A percentile compares a stretch with the other conserved stretches of the same genome.
These are phyloP conservation scores for Cataglyphis rosenhaueri DNA, from an alignment of 2,888 invertebrate species.

Conservation along the genomic window DNA sequence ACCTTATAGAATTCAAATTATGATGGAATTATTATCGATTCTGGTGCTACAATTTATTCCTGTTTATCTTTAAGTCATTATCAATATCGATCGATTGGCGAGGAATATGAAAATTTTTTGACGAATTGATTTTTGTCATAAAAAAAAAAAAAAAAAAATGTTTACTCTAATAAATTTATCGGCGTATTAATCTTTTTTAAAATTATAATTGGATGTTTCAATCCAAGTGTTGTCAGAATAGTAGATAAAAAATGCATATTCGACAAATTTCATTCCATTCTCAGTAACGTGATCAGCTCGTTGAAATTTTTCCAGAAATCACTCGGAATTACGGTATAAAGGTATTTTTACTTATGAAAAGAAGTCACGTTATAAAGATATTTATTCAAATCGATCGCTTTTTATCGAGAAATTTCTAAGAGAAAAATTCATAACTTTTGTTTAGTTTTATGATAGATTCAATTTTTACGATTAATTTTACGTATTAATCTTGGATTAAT, in stretches of 20 bases:
- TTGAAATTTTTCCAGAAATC: background rate
- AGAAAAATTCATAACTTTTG: background rate
- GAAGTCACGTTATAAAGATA: background rate
- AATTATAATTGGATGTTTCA: background rate
- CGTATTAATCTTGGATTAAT: background rate
- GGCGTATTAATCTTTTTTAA: background rate
- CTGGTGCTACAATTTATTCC: background rate
- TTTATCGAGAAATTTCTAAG: background rate
- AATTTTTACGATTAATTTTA: background rate
- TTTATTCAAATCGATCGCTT: background rate
- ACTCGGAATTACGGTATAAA: background rate
- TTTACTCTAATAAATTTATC: background rate
- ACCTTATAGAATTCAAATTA: conserved; percentile 11
- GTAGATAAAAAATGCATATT: background rate
- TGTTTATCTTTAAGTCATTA: background rate
- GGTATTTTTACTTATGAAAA: background rate
- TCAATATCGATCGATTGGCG: background rate
- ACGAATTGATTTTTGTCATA: background rate
- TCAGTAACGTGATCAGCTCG: background rate
- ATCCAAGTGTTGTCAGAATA: background rate
- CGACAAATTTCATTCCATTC: background rate
- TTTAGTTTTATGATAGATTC: background rate
- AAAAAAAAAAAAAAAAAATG: background rate
- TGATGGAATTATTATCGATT: background rate
- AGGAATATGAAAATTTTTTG: background rate